Evolutionary conservation across 2,113 vertebrate genomes (phyloP), one percentile per base, ranked within the genome.

Genomic region (Oryzias woworae): DNA sequence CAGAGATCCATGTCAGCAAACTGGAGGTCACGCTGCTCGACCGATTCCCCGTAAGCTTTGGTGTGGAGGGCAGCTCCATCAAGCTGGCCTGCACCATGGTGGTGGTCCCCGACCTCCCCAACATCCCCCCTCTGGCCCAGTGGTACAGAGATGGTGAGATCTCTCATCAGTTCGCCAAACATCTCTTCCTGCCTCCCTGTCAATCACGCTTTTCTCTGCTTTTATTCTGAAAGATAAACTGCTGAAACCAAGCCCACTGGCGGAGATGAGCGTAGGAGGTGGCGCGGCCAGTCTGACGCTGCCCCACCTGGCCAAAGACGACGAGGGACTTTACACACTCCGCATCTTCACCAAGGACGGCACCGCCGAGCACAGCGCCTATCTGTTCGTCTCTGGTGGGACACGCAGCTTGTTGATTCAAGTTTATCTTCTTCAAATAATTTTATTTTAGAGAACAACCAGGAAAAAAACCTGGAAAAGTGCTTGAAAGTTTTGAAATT

Each of bases 301-400:
- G 69, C 92, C 93, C 13, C 93, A 94, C 66, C 89, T 99, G 82
- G 94, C 95, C 85, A 99, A 99, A 85, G 97, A 98, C 4, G 97
- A 99, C 1, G 97, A 99, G 86, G 97, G 97, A 15, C 92, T 99
- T 59, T 99, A 98, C 80, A 98, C 97, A 0, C 60, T 98, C 49
- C 91, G 96, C 57, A 88, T 99, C 51, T 92, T 95, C 77, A 94
- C 95, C 0, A 94, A 91, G 66, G 94, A 94, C 0, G 96, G 96
- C 42, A 91, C 95, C 42, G 85, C 88, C 0, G 95, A 99, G 74
- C 95, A 96, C 78, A 96, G 96, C 0, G 96, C 95, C 64, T 99
- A 94, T 81, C 78, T 99, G 62, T 99, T 99, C 51, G 97, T 99
- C 47, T 92, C 92, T 92, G 97, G 96, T 98, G 70, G 8, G 55